Conservation (phyloP, 2,113 vertebrate species). For the Pimephales promelas region DNA sequence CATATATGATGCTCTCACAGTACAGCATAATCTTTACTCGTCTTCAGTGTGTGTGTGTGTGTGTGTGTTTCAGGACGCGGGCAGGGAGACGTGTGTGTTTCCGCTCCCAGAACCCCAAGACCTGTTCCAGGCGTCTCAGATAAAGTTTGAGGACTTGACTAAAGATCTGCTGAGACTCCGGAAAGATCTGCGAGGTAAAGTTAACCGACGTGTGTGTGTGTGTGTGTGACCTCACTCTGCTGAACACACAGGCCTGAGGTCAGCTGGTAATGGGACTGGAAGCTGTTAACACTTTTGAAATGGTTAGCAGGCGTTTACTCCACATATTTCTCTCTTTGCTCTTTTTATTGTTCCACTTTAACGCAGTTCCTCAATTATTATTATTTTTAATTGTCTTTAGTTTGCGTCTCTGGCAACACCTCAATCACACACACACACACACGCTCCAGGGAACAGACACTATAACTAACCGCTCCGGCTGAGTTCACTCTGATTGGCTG, state of each 20-base stretch:
- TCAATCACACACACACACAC: neutral
- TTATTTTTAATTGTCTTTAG: neutral
- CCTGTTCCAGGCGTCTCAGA: constrained; percentile 92
- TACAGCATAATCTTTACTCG: neutral
- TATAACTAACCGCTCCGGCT: neutral
- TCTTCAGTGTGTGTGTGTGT: constrained; percentile 60
- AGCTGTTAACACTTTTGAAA: constrained; percentile 43
- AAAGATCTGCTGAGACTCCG: constrained; percentile 90
- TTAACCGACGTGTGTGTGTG: too few species aligned
- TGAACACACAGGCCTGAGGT: too few species aligned
- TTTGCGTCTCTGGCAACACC: neutral
- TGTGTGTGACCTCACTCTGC: too few species aligned
- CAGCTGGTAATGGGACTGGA: too few species aligned
- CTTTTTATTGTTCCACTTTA: neutral
- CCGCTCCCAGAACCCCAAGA: constrained; percentile 97
- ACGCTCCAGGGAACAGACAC: neutral
- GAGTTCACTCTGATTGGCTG: neutral
- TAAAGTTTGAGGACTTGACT: constrained; percentile 98
- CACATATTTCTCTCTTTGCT: neutral
- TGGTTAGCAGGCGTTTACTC: constrained; percentile 53
- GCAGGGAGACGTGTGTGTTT: constrained; percentile 88
- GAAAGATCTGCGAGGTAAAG: constrained; percentile 90
- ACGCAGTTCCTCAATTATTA: neutral
- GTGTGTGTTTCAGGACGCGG: constrained; percentile 81
- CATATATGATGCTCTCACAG: neutral